Base-by-base conservation (phyloP, 2,888 invertebrate species). In the Drosophila rubida region DNA sequence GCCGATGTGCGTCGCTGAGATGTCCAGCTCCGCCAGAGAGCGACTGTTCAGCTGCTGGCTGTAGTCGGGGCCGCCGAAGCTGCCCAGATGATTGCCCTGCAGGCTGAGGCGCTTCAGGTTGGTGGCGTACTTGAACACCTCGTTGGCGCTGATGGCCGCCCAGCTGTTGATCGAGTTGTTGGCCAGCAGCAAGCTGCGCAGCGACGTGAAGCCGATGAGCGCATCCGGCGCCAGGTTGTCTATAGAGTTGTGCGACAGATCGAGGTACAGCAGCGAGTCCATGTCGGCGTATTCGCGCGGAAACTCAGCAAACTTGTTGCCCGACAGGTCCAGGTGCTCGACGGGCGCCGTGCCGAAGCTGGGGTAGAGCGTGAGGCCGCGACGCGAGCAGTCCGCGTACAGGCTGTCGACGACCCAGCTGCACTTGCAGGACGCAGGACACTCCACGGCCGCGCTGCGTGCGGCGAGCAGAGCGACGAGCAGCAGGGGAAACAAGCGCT, bases 171-270 rank as follows among this genome's bases (percentile, higher is more conserved):
- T 94, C 50, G 92, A 89, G 86, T 96, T 96, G 61, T 92, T 93
- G 22, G 94, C 94, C 69, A 96, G 91, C 89, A 95, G 94, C 37
- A 96, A 89, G 4, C 92, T 91, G 81, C 94, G 93, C 30, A 96
- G 91, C 19, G 93, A 91, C 1, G 91, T 93, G 25, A 95, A 93
- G 22, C 94, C 94, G n/a, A 86, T 78, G 4, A 91, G 72, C 3
- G 95, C 90, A 76, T 92, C 88, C 45, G 85, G 81, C 1, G 93
- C 92, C 63, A 95, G 76, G 48, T 90, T 90, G n/a, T 79, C 92
- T 25, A 95, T 90, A 50, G 91, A 90, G 85, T 95, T 95, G 62
- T 90, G 78, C 0, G 94, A 93, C 44, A 94, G 77, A 88, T 94
- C 93, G 57, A 94, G 79, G 83, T 91, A 92, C 81, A 93, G 91